A percentile compares a stretch with the other conserved stretches of the same genome.
phyloP scores from a whole-genome alignment of 2,888 invertebrate species.

The Cremastinae sp. region DNA sequence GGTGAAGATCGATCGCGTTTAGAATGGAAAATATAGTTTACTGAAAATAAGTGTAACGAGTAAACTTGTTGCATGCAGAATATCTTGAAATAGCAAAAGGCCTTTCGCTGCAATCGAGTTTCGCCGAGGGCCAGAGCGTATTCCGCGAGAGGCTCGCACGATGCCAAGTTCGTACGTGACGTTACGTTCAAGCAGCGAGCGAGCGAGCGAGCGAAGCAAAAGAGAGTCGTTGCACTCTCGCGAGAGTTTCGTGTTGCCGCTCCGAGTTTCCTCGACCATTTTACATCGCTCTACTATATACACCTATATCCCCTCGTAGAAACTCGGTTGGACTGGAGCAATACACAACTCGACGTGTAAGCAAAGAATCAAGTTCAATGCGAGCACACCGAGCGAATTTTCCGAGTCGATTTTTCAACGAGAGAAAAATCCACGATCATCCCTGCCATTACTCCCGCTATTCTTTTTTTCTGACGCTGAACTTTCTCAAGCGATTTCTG shows the following conservation, averaged over 20 bases:
- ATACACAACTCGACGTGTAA: slow-evolving; percentile 53
- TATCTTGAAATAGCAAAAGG: slow-evolving; percentile 47
- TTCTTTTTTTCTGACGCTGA: not conserved
- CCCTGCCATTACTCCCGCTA: too few species aligned
- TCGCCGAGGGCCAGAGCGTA: slow-evolving; percentile 18
- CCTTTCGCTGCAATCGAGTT: slow-evolving; percentile 55
- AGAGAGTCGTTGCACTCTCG: slow-evolving; percentile 56
- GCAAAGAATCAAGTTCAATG: slow-evolving; percentile 71
- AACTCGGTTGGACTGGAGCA: slow-evolving; percentile 36
- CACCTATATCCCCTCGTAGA: not conserved
- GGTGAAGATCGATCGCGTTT: not conserved
- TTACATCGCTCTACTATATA: not conserved
- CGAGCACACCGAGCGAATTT: slow-evolving; percentile 22
- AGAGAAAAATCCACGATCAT: too few species aligned
- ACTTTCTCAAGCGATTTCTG: not conserved
- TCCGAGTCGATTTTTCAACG: not conserved
- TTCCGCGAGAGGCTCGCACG: slow-evolving; percentile 25
- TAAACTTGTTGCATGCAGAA: slow-evolving; percentile 7
- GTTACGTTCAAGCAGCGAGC: slow-evolving; percentile 50
- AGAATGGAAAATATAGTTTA: not conserved
- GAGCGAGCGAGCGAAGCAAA: not conserved
- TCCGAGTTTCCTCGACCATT: slow-evolving; percentile 36
- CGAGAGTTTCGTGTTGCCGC: slow-evolving; percentile 36
- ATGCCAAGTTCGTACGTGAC: slow-evolving; percentile 59
- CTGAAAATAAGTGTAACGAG: slow-evolving; percentile 24